A percentile compares a stretch with the other conserved stretches of the same genome.
Evolutionary conservation across 1,140 invertebrate genomes (phyloP).

Genomic region (Drosophila subpulchrella): DNA sequence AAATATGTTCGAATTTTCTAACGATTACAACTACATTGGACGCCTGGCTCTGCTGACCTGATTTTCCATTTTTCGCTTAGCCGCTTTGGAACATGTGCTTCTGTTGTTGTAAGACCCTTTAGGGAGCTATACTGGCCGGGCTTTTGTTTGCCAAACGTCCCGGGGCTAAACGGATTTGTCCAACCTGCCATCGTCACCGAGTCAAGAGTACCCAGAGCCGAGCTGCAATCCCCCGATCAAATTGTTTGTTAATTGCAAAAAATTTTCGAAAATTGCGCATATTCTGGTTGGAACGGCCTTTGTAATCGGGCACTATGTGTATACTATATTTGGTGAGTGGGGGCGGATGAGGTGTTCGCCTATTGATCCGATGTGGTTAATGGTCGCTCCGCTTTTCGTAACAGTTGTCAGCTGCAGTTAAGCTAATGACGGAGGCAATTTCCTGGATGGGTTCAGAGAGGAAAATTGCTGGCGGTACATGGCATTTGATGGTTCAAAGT

Average conservation of each 20-base stretch:
- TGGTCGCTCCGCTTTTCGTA: slow-evolving; percentile 46
- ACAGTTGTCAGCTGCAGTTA: slow-evolving; percentile 71
- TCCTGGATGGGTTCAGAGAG: slow-evolving; percentile 9
- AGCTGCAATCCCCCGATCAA: slow-evolving; percentile 48
- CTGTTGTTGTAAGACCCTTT: slow-evolving; percentile 50
- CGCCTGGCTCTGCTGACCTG: slow-evolving; percentile 54
- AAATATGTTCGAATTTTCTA: slow-evolving; percentile 83
- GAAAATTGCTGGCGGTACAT: slow-evolving; percentile 15
- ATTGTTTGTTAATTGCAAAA: slow-evolving; percentile 78
- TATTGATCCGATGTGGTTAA: slow-evolving; percentile 47
- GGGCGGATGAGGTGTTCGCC: slow-evolving; percentile 12
- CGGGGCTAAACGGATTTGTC: slow-evolving; percentile 72
- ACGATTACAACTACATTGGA: slow-evolving; percentile 78
- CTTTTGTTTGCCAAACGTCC: slow-evolving; percentile 39
- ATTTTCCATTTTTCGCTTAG: slow-evolving; percentile 72
- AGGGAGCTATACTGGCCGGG: slow-evolving; percentile 23
- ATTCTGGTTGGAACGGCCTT: slow-evolving; percentile 20
- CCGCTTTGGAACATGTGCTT: slow-evolving; percentile 69
- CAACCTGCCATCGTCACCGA: slow-evolving; percentile 64
- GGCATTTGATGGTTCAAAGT: slow-evolving; percentile 20
- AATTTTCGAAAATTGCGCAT: slow-evolving; percentile 61
- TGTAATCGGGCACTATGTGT: slow-evolving; percentile 14
- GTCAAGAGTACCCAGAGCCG: slow-evolving; percentile 32
- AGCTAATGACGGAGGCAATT: slow-evolving; percentile 58
- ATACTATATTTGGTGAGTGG: slow-evolving; percentile 13